A percentile compares a stretch with the other conserved stretches of the same genome.
phyloP scores from a whole-genome alignment of 2,888 invertebrate genomes.

The Kryphioiulus occultus region DNA sequence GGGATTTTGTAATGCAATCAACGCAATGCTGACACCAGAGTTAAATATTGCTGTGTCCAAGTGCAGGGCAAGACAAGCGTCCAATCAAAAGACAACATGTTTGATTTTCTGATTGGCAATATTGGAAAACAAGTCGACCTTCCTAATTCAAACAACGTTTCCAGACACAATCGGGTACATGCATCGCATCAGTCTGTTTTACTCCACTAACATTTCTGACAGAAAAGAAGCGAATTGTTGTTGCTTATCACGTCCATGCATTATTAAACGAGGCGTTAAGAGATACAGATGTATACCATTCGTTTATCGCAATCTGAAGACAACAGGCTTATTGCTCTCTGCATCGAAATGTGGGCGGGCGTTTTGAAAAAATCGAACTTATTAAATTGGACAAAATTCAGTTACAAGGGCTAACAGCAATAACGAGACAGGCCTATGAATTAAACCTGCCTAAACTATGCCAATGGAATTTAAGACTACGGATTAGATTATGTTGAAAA shows the following conservation, averaged over 20 bases:
- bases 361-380: too few species aligned
- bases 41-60: neutral
- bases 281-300: neutral
- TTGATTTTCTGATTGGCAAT: conserved; percentile 26
- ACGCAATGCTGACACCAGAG: neutral
- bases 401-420: too few species aligned
- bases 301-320: neutral
- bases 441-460: too few species aligned
- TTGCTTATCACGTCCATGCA: conserved; percentile 11
- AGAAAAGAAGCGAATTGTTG: neutral
- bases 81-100: conserved; percentile 30
- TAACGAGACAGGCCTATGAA: too few species aligned
- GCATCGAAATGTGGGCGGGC: neutral
- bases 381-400: too few species aligned
- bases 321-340: neutral
- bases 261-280: neutral
- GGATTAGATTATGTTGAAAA: too few species aligned
- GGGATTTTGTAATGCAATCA: neutral
- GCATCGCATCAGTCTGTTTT: neutral
- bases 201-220: neutral
- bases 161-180: neutral
- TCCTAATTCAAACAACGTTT: neutral
- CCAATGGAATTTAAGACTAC: too few species aligned
- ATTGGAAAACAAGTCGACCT: conserved; percentile 8
- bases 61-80: neutral